Conservation (phyloP, 2,888 invertebrate species). For the Adineta ricciae region DNA sequence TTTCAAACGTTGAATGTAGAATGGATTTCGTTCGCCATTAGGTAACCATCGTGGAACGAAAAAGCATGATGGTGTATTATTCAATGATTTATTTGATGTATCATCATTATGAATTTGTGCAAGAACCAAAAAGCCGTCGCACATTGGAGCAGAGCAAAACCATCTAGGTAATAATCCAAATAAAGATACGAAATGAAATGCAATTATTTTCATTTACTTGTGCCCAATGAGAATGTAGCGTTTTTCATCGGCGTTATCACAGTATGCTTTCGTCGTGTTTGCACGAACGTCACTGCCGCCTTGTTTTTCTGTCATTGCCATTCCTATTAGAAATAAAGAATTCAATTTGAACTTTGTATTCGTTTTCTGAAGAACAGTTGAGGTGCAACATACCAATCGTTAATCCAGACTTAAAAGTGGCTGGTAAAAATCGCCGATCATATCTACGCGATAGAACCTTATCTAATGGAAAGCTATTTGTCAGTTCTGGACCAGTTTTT, state of each 20-base stretch:
- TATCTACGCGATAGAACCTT: not conserved
- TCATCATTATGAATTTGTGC: not conserved
- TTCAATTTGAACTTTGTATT: no score
- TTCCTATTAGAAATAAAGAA: not conserved
- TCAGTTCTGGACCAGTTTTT: not conserved
- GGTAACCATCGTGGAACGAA: constrained; percentile 20
- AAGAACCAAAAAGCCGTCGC: constrained; percentile 9
- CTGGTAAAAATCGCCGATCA: constrained; percentile 4
- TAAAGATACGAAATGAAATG: not conserved
- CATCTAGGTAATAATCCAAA: not conserved
- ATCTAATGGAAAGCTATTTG: not conserved
- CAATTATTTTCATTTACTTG: not conserved
- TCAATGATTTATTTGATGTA: not conserved
- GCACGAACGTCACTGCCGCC: constrained; percentile 13
- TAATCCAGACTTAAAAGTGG: not conserved
- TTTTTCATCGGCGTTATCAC: not conserved
- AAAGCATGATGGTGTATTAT: not conserved
- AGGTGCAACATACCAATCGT: not conserved
- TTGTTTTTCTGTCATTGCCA: constrained; percentile 21
- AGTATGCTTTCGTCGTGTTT: not conserved
- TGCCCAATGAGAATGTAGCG: not conserved
- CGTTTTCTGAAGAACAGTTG: no score
- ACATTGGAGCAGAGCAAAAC: constrained; percentile 17
- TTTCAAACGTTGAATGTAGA: constrained; percentile 17
- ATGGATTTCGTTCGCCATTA: constrained; percentile 20